Evolutionary conservation across 2,797 vertebrate genomes (phyloP).

Genomic region (Scolopax rusticola): DNA sequence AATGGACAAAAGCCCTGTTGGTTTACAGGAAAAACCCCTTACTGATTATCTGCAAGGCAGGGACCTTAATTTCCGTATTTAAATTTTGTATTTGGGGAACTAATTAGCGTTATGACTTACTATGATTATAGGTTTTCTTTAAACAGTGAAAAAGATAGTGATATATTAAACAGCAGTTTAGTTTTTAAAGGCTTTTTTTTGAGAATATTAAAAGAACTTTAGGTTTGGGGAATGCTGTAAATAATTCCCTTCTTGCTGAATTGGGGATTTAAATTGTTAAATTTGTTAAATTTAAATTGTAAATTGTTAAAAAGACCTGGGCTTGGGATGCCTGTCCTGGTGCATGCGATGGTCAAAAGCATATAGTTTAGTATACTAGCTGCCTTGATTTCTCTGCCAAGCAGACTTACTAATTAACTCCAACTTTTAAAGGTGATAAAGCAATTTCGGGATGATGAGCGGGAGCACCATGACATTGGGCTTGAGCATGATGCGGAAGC

Average conservation of each 20-base stretch:
- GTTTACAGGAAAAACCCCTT: neutral
- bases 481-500: slow-evolving; percentile 89
- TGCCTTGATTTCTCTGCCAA: neutral
- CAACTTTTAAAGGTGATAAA: slow-evolving; percentile 85
- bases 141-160: neutral
- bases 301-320: too few relatives aligned
- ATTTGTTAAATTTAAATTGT: too few relatives aligned
- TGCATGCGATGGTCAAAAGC: neutral
- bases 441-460: slow-evolving; percentile 93
- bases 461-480: slow-evolving; percentile 94
- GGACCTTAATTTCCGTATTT: neutral
- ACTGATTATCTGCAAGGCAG: neutral
- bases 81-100: neutral
- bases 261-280: neutral
- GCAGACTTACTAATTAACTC: neutral
- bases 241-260: neutral
- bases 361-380: neutral
- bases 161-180: neutral
- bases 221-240: neutral
- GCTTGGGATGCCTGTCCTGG: neutral
- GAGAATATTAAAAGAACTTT: neutral
- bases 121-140: neutral
- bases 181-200: neutral
- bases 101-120: neutral
- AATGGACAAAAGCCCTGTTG: neutral